Evolutionary conservation across 2,797 vertebrate species (phyloP).

Genomic region (Sphenodon punctatus): DNA sequence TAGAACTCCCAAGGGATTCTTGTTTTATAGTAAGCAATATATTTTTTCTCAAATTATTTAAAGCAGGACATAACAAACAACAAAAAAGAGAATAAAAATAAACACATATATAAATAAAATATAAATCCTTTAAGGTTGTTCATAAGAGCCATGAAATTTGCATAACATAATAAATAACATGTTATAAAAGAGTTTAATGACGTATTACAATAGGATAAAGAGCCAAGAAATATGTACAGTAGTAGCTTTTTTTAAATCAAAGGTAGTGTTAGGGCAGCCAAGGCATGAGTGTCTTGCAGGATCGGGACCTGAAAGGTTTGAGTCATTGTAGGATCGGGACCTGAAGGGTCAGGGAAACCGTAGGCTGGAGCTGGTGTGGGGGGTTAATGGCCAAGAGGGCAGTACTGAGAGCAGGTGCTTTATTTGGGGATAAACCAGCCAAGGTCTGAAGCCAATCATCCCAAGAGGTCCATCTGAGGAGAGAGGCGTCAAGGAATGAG

Average conservation of each 20-base stretch:
- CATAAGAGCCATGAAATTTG: conserved; percentile 29
- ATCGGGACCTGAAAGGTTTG: too few species aligned
- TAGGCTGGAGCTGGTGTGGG: too few species aligned
- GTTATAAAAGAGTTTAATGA: conserved; percentile 59
- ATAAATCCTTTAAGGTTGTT: conserved; percentile 47
- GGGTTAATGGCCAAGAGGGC: too few species aligned
- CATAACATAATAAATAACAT: conserved; percentile 49
- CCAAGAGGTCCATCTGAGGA: too few species aligned
- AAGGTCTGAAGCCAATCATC: too few species aligned
- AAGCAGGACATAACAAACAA: conserved; percentile 29
- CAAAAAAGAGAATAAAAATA: conserved; percentile 30
- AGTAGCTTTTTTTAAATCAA: conserved; percentile 22
- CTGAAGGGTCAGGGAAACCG: too few species aligned
- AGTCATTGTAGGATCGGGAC: too few species aligned
- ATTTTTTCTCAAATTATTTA: conserved; percentile 57
- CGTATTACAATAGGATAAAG: conserved; percentile 36
- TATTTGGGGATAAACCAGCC: too few species aligned
- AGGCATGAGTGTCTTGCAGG: background rate
- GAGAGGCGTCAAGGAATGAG: too few species aligned
- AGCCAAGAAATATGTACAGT: conserved; percentile 51
- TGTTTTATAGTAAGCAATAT: conserved; percentile 43
- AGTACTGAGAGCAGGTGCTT: too few species aligned
- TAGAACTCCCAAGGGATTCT: conserved; percentile 57
- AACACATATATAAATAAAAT: conserved; percentile 43
- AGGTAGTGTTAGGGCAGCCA: conserved; percentile 9